Percentiles rank a stretch among this genome's conserved stretches.
Conservation (phyloP, 2,888 invertebrate genomes). For the Eristalinus sepulchralis region DNA sequence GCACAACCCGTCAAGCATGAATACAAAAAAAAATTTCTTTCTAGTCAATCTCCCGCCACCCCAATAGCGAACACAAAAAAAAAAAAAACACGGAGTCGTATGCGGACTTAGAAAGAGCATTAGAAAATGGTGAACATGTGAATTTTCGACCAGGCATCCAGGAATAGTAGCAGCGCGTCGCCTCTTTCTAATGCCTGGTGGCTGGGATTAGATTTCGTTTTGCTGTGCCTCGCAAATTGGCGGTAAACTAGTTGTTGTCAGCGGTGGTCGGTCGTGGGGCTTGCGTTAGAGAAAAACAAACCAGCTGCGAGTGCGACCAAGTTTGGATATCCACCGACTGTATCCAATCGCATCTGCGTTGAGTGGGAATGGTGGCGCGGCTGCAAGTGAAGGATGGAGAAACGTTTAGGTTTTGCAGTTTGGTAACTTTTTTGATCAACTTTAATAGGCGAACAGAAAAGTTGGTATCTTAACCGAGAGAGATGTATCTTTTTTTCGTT, state of each 20-base stretch:
- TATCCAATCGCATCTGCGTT: not conserved
- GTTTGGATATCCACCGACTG: conserved; percentile 4
- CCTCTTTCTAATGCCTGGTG: conserved; percentile 58
- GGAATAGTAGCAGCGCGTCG: conserved; percentile 22
- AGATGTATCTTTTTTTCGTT: conserved; percentile 52
- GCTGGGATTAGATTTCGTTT: conserved; percentile 57
- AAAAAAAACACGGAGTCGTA: conserved; percentile 7
- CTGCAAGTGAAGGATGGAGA: conserved; percentile 22
- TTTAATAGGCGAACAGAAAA: conserved; percentile 63
- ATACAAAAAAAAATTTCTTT: conserved; percentile 61
- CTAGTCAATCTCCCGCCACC: not conserved
- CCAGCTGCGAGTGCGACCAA: not conserved
- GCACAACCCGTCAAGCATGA: conserved; percentile 21
- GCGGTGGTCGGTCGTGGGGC: not conserved
- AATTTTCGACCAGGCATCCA: conserved; percentile 64
- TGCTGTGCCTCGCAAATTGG: conserved; percentile 43
- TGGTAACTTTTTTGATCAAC: conserved; percentile 70
- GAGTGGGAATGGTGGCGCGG: not conserved
- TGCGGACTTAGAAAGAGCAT: conserved; percentile 70
- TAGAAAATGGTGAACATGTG: conserved; percentile 71
- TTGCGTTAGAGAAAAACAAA: not conserved
- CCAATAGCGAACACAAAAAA: not conserved
- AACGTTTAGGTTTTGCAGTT: conserved; percentile 60
- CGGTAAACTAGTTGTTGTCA: conserved; percentile 33
- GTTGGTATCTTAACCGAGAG: conserved; percentile 37